A percentile compares a stretch with the other conserved stretches of the same genome.
Evolutionary conservation across 2,113 vertebrate species (phyloP).

Genomic region (Falcunculus frontatus): DNA sequence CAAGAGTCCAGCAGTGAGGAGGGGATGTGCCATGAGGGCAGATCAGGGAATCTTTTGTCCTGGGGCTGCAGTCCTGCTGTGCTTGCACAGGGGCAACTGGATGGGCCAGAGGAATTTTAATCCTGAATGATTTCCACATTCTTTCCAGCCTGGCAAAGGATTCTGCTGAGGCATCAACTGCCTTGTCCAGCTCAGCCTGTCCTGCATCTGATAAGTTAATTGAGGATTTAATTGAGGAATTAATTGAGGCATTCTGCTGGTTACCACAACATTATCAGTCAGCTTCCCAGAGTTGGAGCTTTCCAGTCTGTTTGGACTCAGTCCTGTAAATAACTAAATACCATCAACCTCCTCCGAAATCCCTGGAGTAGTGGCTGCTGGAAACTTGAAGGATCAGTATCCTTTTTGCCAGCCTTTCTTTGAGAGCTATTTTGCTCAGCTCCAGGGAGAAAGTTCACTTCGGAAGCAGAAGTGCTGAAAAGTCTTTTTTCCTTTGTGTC

Average conservation of each 20-base stretch:
- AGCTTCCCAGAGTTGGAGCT: background rate
- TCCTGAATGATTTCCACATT: constrained; percentile 47
- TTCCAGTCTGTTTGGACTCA: background rate
- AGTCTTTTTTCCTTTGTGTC: background rate
- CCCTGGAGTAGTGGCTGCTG: background rate
- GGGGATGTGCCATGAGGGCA: background rate
- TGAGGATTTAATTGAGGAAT: constrained; percentile 40
- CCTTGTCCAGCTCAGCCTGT: constrained; percentile 34
- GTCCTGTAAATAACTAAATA: background rate
- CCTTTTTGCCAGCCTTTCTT: background rate
- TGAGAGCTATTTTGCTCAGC: background rate
- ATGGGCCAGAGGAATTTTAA: constrained; percentile 57
- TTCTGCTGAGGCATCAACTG: constrained; percentile 55
- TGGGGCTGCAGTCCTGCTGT: background rate
- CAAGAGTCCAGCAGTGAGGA: background rate
- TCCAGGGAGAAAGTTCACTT: background rate
- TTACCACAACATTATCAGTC: constrained; percentile 14
- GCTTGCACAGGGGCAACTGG: background rate
- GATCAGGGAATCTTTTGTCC: constrained; percentile 4
- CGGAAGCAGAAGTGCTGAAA: constrained; percentile 22
- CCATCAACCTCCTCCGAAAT: background rate
- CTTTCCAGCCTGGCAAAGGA: constrained; percentile 29
- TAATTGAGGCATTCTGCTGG: constrained; percentile 27
- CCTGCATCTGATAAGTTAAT: constrained; percentile 53
- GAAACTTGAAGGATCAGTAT: background rate